These are phyloP conservation scores for Porites australiensis DNA, from an alignment of 64 coral and sea anemone genomes.

Conservation along the genomic window DNA sequence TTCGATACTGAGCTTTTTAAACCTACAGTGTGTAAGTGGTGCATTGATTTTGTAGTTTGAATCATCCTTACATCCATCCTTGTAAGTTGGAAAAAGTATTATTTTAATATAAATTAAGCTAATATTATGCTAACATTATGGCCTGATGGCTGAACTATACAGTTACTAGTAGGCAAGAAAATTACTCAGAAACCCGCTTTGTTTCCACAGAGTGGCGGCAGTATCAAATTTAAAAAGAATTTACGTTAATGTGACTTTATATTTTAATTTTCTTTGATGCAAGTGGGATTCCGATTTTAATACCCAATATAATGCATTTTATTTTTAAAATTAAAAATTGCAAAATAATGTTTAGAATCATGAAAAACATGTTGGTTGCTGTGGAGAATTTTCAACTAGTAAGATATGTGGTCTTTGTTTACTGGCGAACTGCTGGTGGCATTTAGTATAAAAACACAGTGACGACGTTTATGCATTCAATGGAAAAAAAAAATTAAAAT, in stretches of 20 bases:
- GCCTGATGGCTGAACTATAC: no score
- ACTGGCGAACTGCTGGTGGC: neutral
- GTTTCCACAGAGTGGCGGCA: no score
- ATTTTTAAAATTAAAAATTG: neutral
- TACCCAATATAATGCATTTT: neutral
- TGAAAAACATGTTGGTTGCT: neutral
- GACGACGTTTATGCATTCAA: neutral
- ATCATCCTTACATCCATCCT: neutral
- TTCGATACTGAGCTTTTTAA: neutral
- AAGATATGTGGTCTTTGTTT: neutral
- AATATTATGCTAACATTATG: no score
- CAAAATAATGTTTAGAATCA: no score
- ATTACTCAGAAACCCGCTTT: no score
- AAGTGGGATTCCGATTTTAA: neutral
- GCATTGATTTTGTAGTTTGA: neutral
- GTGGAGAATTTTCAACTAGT: neutral
- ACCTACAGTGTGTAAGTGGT: neutral
- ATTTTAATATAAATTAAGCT: no score
- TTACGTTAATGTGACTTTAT: no score
- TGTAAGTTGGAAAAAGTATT: no score
- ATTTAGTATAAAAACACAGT: neutral
- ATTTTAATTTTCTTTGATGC: no score
- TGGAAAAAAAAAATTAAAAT: neutral
- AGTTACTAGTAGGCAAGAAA: no score
- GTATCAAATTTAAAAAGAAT: no score